Evolutionary conservation across 2,797 vertebrate species (phyloP).

Genomic region (Hybognathus amarus): DNA sequence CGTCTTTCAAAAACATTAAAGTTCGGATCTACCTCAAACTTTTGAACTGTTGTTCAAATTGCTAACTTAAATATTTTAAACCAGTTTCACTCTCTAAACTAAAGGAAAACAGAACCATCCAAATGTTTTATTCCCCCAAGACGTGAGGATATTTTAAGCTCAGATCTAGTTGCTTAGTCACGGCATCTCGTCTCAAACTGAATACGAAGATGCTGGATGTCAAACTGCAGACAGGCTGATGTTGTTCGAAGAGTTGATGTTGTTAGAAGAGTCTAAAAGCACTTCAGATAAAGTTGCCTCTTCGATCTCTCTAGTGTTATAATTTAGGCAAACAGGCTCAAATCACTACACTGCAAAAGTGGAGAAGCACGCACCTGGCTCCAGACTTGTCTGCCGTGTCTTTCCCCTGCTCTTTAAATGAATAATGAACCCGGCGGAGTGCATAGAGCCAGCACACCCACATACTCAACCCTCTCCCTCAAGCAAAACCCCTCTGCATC

Average conservation of each 20-base stretch:
- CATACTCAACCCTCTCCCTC: constrained; percentile 10
- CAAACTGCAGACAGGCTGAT: neutral
- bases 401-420: constrained; percentile 29
- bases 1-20: neutral
- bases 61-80: neutral
- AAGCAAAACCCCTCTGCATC: neutral
- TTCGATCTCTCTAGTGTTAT: constrained; percentile 13
- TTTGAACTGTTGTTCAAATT: neutral
- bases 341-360: neutral
- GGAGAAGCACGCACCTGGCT: neutral
- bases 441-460: neutral
- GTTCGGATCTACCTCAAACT: neutral
- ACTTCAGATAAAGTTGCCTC: neutral
- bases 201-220: neutral
- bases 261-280: neutral
- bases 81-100: neutral
- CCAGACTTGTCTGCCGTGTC: constrained; percentile 12
- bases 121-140: neutral
- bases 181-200: neutral
- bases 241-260: neutral
- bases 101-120: neutral
- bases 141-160: constrained; percentile 3
- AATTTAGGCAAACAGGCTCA: constrained; percentile 3
- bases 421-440: constrained; percentile 33
- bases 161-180: constrained; percentile 10